Conservation (phyloP, 1,140 invertebrate genomes). For the Drosophila sulfurigaster region DNA sequence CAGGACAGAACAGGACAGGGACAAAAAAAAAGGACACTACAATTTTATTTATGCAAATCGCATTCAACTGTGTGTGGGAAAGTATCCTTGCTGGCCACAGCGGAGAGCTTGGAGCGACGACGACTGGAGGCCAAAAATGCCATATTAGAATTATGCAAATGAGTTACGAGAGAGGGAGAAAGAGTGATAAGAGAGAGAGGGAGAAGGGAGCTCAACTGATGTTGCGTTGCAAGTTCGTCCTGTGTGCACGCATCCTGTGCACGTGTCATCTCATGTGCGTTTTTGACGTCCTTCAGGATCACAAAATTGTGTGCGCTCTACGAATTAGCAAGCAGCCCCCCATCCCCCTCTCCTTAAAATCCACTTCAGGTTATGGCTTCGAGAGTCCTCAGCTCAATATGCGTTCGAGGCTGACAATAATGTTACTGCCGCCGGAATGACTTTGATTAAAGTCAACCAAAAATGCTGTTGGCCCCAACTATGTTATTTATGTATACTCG, state of each 20-base stretch:
- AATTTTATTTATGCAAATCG: constrained; percentile 80
- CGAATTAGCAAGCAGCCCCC: constrained; percentile 36
- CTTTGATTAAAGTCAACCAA: constrained; percentile 51
- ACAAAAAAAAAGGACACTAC: constrained; percentile 48
- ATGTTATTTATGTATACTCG: constrained; percentile 24
- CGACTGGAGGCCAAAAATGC: constrained; percentile 58
- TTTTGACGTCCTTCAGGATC: constrained; percentile 20
- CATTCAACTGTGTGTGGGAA: constrained; percentile 28
- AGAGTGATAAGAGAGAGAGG: not conserved
- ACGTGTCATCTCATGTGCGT: constrained; percentile 22
- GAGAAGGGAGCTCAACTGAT: constrained; percentile 3
- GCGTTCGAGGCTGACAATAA: constrained; percentile 22
- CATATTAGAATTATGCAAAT: constrained; percentile 84
- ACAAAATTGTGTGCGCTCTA: constrained; percentile 2
- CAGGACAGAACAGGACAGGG: constrained; percentile 1
- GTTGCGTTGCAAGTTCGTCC: constrained; percentile 11
- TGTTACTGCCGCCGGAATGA: constrained; percentile 28
- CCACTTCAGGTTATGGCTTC: constrained; percentile 5
- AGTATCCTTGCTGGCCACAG: constrained; percentile 43
- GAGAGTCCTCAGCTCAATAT: constrained; percentile 9
- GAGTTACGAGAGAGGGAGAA: constrained; percentile 23
- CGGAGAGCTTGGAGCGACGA: constrained; percentile 19
- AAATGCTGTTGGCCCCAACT: constrained; percentile 40
- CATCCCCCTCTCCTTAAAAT: constrained; percentile 4
- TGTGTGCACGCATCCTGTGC: constrained; percentile 31